These are phyloP conservation scores for Echiichthys vipera DNA, from an alignment of 2,797 vertebrate species.

Conservation along the genomic window DNA sequence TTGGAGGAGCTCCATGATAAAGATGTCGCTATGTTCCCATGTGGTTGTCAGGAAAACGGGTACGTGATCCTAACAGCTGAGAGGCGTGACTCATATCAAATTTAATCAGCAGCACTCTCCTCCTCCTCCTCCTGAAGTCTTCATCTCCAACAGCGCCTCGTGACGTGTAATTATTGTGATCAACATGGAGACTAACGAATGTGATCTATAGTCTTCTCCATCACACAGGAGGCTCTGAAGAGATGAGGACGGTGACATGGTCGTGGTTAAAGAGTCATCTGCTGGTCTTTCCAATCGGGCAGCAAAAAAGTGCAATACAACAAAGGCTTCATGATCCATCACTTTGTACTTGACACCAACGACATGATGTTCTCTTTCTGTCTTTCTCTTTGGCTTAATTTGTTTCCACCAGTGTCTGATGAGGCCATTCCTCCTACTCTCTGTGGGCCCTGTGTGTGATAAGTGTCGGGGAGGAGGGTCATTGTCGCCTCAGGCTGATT, in stretches of 20 bases:
- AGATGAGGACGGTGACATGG: background rate
- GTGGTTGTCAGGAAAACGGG: conserved; percentile 15
- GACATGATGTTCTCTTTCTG: conserved; percentile 7
- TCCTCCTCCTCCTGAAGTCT: conserved; percentile 44
- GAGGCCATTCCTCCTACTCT: conserved; percentile 22
- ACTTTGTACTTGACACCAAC: background rate
- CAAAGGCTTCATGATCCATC: background rate
- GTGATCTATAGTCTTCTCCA: conserved; percentile 11
- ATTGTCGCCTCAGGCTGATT: conserved; percentile 34
- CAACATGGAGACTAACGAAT: conserved; percentile 16
- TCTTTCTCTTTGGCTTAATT: background rate
- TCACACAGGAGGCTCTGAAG: background rate
- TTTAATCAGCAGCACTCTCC: conserved; percentile 45
- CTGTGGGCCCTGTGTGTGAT: conserved; percentile 24
- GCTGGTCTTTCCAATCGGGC: background rate
- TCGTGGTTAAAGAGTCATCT: background rate
- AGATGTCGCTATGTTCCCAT: conserved; percentile 49
- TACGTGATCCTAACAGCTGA: conserved; percentile 39
- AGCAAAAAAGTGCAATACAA: background rate
- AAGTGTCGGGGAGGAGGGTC: background rate
- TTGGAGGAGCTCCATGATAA: conserved; percentile 30
- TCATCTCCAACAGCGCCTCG: conserved; percentile 15
- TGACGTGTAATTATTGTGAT: conserved; percentile 43
- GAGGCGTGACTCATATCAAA: conserved; percentile 52
- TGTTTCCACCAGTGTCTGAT: conserved; percentile 11